Base-by-base conservation (phyloP, 1,140 invertebrate genomes). In the Scaptomyza hsui region DNA sequence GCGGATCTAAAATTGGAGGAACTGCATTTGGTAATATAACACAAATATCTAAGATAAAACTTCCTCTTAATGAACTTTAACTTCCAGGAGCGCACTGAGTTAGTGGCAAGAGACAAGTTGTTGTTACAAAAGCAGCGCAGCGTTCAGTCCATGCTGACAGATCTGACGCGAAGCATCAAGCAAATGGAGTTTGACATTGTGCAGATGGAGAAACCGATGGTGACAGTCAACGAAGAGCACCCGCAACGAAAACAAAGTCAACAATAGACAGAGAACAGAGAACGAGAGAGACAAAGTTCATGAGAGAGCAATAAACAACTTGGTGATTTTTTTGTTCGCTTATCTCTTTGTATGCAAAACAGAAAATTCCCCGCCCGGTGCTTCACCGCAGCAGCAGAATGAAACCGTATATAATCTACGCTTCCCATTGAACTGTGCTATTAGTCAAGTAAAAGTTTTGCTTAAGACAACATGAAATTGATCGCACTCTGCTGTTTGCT, bases 111-210 rank as follows among this genome's bases (percentile, higher is more conserved):
- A 0, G 35, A 15, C 2, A 37, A 35, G 9, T 12, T 37, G 3
- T 49, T 83, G 3, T 3, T 32, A 2, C n/a, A 44, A 0, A 41
- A 68, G 39, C 64, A 86, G 26, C 68, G 65, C 0, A 47, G 53
- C 3, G 16, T 76, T 0, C 81, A 85, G 19, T 47, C 32, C 2
- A 74, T 53, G 41, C 4, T 85, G 3, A 77, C 77, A 1, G 80
- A 85, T 12, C 44, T 85, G 15, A 85, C 80, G 4, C 64, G 81
- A 0, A 65, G 57, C 53, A 85, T 85, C 2, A 60, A 53, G n/a
- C 61, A 74, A 44, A 51, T 86, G 24, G 81, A 85, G 24, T 86
- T 64, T 7, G 81, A 86, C 24, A 13, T 51, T 3, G 44, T 67
- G 2, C 15, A 61, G 4, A 7, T 24, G n/a, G 10, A 72, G 15